Evolutionary conservation across 1,140 invertebrate genomes (phyloP), one percentile per base, ranked within the genome.

Genomic region (Proales similis): DNA sequence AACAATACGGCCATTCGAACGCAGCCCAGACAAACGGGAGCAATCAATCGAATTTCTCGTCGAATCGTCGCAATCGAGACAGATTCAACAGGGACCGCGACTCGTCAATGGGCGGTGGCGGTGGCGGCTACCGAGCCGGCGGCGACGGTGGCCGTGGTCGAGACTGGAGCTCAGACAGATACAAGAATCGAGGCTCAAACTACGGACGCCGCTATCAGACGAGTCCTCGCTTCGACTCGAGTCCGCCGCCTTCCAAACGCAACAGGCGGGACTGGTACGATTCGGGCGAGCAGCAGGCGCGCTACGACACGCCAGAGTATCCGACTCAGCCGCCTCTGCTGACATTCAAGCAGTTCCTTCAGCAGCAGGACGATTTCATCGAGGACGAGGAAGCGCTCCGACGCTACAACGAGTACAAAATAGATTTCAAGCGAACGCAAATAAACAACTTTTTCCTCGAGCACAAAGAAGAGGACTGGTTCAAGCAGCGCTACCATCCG

Each of bases 381-480:
- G 88, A 88, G 36, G 92, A 97, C 67, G 89, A 95, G 64, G 92
- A 96, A 73, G 91, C 93, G 7, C 86, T 97, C 66, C 84, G 85
- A 69, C 95, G 94, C 70, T 99, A 97, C 78, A 92, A 92, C 74
- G 93, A 97, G 68, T 99, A 99, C 77, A 99, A 98, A 77, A 78
- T 89, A 68, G 93, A 98, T 69, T 98, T 95, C 72, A 85, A 87
- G 70, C 81, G 89, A 49, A 89, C 94, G 73, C 93, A 98, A 72
- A 82, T 97, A 19, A 93, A 93, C 76, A 92, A 97, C 75, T 99
- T 98, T 80, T 99, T 99, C 79, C 85, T 96, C 69, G 84, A 85
- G 29, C 95, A 99, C 79, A 97, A 97, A 78, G 93, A 98, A 72
- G 94, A 99, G 76, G 94, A 99, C 85, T 99, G 95, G 95, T 42